Percentiles rank a stretch among this genome's conserved stretches.
Evolutionary conservation across 2,113 vertebrate genomes (phyloP).

Genomic region (Scomber japonicus): DNA sequence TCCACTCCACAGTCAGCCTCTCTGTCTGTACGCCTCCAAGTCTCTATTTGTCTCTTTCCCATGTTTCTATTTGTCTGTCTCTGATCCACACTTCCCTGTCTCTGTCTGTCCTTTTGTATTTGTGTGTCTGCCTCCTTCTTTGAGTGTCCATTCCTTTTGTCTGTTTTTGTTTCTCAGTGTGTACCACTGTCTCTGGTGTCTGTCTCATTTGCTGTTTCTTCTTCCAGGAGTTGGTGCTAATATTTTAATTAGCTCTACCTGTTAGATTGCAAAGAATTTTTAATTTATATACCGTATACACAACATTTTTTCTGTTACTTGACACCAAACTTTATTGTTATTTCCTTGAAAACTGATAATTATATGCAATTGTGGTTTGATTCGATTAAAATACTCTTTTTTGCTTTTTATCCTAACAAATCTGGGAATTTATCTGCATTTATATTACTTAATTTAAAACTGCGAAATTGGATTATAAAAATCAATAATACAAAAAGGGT

Average conservation of each 20-base stretch:
- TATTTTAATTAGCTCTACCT: neutral
- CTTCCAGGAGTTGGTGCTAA: neutral
- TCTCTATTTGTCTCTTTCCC: neutral
- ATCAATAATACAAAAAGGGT: no score
- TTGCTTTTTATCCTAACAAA: neutral
- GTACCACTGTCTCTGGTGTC: neutral
- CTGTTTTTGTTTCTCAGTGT: neutral
- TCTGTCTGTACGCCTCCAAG: conserved; percentile 10
- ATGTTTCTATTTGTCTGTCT: conserved; percentile 16
- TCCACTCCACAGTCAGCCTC: conserved; percentile 53
- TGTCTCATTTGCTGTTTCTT: neutral
- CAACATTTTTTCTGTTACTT: neutral
- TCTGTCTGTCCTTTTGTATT: neutral
- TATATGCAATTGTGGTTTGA: no score
- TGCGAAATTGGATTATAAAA: neutral
- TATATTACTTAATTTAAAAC: neutral
- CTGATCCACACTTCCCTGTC: neutral
- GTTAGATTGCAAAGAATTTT: neutral
- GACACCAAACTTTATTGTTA: neutral
- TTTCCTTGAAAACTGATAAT: neutral
- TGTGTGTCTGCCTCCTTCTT: conserved; percentile 1
- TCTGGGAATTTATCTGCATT: neutral
- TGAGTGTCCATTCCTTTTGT: neutral
- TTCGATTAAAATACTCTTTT: no score
- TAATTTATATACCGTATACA: neutral